A percentile compares a stretch with the other conserved stretches of the same genome.
phyloP scores from a whole-genome alignment of 2,888 invertebrate species.

The Caenorhabditis japonica region DNA sequence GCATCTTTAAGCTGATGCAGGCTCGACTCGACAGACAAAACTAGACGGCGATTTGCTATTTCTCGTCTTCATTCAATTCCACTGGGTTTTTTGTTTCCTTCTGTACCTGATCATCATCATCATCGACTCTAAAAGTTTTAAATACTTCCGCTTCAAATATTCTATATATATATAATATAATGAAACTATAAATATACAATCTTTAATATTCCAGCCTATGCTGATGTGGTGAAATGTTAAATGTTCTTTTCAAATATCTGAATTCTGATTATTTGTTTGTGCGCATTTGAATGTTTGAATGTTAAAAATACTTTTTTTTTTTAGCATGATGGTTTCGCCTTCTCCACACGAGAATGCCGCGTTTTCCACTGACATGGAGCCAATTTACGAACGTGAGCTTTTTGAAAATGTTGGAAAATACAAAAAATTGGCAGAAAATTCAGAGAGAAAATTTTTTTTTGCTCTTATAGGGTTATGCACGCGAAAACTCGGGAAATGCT shows the following conservation, averaged over 20 bases:
- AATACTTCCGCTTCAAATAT: not conserved
- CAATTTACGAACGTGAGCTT: conserved; percentile 36
- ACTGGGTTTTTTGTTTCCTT: not conserved
- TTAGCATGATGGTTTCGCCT: conserved; percentile 38
- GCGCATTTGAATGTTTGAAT: no score
- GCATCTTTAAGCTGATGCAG: conserved; percentile 86
- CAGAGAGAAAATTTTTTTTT: no score
- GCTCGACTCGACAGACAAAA: conserved; percentile 37
- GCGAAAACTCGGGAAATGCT: no score
- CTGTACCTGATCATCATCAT: conserved; percentile 18
- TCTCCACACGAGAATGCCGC: conserved; percentile 17
- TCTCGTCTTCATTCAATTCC: not conserved
- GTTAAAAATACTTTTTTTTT: not conserved
- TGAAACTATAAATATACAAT: not conserved
- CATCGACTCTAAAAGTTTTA: conserved; percentile 17
- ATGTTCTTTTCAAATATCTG: conserved; percentile 4
- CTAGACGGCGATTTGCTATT: not conserved
- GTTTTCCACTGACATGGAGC: conserved; percentile 14
- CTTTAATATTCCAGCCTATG: not conserved
- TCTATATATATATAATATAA: not conserved
- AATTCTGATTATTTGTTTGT: no score
- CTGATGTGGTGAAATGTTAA: not conserved
- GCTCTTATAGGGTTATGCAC: no score
- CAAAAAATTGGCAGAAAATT: no score
- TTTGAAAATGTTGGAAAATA: no score